These are phyloP conservation scores for Synanthedon vespiformis DNA, from an alignment of 2,888 invertebrate species.

Conservation along the genomic window DNA sequence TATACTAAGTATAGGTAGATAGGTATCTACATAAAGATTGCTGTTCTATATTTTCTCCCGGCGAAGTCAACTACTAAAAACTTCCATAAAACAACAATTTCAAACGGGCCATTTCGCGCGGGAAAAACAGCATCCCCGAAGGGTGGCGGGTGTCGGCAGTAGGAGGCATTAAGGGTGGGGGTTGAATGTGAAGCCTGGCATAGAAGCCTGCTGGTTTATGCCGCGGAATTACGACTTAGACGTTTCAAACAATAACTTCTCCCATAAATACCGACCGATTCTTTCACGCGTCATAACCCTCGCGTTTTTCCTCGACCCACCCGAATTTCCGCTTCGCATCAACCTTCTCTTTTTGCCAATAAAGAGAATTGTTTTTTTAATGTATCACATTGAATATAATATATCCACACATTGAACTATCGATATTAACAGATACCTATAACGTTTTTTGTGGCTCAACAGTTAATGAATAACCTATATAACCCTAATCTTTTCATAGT, in stretches of 20 bases:
- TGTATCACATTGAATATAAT: no score
- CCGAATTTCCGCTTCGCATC: constrained; percentile 10
- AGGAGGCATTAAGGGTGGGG: constrained; percentile 17
- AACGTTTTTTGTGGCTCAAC: no score
- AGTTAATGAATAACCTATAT: no score
- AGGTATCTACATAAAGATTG: constrained; percentile 43
- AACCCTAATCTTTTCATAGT: no score
- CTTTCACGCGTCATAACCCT: constrained; percentile 66
- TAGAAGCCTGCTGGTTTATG: constrained; percentile 64
- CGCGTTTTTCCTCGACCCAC: constrained; percentile 46
- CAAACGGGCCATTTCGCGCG: constrained; percentile 66
- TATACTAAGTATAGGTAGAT: constrained; percentile 1
- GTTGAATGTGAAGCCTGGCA: constrained; percentile 46
- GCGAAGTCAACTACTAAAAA: constrained; percentile 70
- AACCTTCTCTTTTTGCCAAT: background rate
- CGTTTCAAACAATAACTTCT: constrained; percentile 70
- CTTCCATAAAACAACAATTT: constrained; percentile 71
- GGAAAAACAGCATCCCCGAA: constrained; percentile 65
- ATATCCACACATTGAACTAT: no score
- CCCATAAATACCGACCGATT: constrained; percentile 67
- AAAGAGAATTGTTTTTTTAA: background rate
- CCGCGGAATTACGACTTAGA: constrained; percentile 69
- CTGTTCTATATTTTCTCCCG: constrained; percentile 54
- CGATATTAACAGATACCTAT: no score
- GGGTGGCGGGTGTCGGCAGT: constrained; percentile 19